phyloP scores from a whole-genome alignment of 2,797 vertebrate species.

The Danio jaintianensis region DNA sequence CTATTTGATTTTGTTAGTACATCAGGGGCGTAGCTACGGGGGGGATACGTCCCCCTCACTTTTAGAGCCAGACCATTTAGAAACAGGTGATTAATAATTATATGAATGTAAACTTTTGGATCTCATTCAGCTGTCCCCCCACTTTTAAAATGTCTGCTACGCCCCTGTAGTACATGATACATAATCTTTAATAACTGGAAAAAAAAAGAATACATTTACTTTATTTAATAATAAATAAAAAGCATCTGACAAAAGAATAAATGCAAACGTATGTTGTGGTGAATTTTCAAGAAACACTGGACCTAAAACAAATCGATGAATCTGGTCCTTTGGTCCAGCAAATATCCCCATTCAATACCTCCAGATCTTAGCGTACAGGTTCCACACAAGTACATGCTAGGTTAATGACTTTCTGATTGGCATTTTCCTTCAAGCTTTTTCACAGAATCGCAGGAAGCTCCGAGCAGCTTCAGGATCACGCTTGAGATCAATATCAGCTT shows the following conservation, averaged over 20 bases:
- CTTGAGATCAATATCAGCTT: constrained; percentile 12
- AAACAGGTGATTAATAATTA: no score
- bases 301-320: background rate
- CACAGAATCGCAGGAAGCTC: background rate
- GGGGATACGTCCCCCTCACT: no score
- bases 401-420: constrained; percentile 6
- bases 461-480: background rate
- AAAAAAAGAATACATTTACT: background rate
- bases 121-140: no score
- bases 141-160: no score
- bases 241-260: background rate
- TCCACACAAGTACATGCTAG: background rate
- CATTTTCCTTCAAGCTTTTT: background rate
- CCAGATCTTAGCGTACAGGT: background rate
- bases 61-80: no score
- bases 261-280: background rate
- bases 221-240: no score
- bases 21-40: no score
- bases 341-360: background rate
- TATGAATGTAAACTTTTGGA: no score
- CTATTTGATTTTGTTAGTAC: no score
- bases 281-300: background rate
- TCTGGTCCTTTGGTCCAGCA: background rate
- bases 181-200: background rate
- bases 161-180: background rate